Evolutionary conservation across 1,140 invertebrate genomes (phyloP), one percentile per base, ranked within the genome.

Genomic region (Hesperophylax magnus): DNA sequence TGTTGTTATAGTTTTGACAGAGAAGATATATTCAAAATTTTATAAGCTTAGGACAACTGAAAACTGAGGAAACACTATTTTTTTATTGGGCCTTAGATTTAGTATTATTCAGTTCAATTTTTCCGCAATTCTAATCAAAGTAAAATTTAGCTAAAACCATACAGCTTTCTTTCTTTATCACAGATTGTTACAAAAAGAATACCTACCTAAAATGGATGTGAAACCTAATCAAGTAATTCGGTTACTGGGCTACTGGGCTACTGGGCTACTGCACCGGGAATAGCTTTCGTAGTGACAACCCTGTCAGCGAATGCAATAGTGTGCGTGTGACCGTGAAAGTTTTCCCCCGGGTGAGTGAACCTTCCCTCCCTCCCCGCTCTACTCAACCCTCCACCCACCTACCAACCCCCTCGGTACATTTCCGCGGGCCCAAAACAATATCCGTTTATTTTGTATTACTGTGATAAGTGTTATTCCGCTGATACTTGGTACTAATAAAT

Each of bases 281-380:
- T n/a, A n/a, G n/a, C n/a, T 58, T 47, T 47, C 9, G 0, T 47
- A n/a, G 31, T 20, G 27, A 8, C 67, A 71, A 71, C 67, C 67
- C 67, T 71, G 67, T 47, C 18, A 9, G 34, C 63, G 34, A 6
- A 39, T 18, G 67, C 24, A 39, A 39, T n/a, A 20, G 67, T 71
- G 67, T 71, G 34, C 34, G 67, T 71, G 67, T 71, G 67, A 71
- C 67, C 67, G 67, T 71, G 67, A 71, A 71, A 71, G 67, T 53
- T 71, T 71, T 53, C 39, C 67, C 39, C n/a, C 67, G 14, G 67
- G 53, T 52, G 39, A 71, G 1, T 71, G 67, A 71, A 34, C 67
- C 67, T 24, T 14, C 22, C 39, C 67, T 20, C 11, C 67, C 14
- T 18, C 31, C 67, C 67, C 17, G 5, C 31, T 7, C 11, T n/a